Conservation (phyloP, 1,140 invertebrate genomes). For the Dreissena polymorpha region DNA sequence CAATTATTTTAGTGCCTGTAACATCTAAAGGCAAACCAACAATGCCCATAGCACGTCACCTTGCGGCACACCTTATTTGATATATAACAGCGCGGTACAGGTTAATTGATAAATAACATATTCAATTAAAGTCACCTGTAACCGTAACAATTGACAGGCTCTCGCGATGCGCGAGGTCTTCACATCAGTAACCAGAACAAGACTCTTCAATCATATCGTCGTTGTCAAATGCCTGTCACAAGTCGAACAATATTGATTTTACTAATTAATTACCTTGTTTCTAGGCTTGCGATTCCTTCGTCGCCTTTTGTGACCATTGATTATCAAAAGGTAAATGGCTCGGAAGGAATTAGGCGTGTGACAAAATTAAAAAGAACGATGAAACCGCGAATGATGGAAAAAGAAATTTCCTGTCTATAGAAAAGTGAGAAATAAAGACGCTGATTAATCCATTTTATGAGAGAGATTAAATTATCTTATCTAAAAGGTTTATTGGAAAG, state of each 20-base stretch:
- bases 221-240: slow-evolving; percentile 31
- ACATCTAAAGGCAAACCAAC: slow-evolving; percentile 42
- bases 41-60: slow-evolving; percentile 19
- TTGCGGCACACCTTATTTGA: background rate
- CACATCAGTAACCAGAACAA: slow-evolving; percentile 41
- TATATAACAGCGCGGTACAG: too few species aligned
- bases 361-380: slow-evolving; percentile 26
- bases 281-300: background rate
- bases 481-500: background rate
- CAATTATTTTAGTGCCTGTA: slow-evolving; percentile 27
- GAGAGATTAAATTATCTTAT: slow-evolving; percentile 26
- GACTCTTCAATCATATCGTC: slow-evolving; percentile 40
- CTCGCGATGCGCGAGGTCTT: slow-evolving; percentile 13
- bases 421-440: slow-evolving; percentile 1
- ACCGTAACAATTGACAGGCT: slow-evolving; percentile 28
- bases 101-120: slow-evolving; percentile 43
- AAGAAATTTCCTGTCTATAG: slow-evolving; percentile 41
- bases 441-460: slow-evolving; percentile 27
- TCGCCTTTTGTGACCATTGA: background rate
- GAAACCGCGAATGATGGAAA: slow-evolving; percentile 34
- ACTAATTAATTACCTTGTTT: slow-evolving; percentile 47
- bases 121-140: slow-evolving; percentile 23
- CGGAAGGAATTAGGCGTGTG: slow-evolving; percentile 44
- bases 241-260: slow-evolving; percentile 39
- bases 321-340: slow-evolving; percentile 16